phyloP scores from a whole-genome alignment of 2,797 vertebrate genomes.

The Enteromius radiatus region DNA sequence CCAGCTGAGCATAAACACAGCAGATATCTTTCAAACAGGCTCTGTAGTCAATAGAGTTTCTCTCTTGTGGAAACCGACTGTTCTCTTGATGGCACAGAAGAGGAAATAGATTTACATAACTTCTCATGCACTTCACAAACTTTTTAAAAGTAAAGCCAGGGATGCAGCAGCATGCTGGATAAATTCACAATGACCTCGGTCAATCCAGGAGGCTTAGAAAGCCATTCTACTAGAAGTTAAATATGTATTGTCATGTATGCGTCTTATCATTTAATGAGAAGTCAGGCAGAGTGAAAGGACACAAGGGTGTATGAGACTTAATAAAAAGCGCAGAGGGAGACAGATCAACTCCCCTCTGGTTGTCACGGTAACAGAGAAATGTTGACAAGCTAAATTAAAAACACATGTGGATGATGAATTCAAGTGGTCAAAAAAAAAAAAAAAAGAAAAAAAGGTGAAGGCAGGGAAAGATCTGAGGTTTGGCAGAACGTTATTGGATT shows the following conservation, averaged over 20 bases:
- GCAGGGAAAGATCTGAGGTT: slow-evolving; percentile 22
- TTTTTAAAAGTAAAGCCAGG: slow-evolving; percentile 36
- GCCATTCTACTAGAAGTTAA: slow-evolving; percentile 4
- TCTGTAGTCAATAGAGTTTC: slow-evolving; percentile 1
- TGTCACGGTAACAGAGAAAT: slow-evolving; percentile 48
- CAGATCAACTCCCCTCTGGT: slow-evolving; percentile 34
- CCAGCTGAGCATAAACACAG: slow-evolving; percentile 10
- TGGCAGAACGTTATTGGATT: slow-evolving; percentile 2
- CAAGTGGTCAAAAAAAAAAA: neutral
- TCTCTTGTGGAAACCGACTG: slow-evolving; percentile 30
- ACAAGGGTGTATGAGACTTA: slow-evolving; percentile 2
- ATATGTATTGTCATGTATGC: neutral
- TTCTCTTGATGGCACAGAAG: slow-evolving; percentile 24
- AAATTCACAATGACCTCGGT: neutral
- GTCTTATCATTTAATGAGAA: neutral
- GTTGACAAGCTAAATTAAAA: slow-evolving; percentile 54
- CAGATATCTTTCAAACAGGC: slow-evolving; percentile 1
- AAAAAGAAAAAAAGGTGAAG: slow-evolving; percentile 2
- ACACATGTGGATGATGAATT: slow-evolving; percentile 41
- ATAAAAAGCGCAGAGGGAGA: slow-evolving; percentile 31
- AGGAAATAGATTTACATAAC: slow-evolving; percentile 36
- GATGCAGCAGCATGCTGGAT: neutral
- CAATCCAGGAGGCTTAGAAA: neutral
- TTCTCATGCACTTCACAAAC: slow-evolving; percentile 6
- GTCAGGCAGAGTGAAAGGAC: neutral